Evolutionary conservation across 2,888 invertebrate genomes (phyloP).

Genomic region (Apodemia zela): DNA sequence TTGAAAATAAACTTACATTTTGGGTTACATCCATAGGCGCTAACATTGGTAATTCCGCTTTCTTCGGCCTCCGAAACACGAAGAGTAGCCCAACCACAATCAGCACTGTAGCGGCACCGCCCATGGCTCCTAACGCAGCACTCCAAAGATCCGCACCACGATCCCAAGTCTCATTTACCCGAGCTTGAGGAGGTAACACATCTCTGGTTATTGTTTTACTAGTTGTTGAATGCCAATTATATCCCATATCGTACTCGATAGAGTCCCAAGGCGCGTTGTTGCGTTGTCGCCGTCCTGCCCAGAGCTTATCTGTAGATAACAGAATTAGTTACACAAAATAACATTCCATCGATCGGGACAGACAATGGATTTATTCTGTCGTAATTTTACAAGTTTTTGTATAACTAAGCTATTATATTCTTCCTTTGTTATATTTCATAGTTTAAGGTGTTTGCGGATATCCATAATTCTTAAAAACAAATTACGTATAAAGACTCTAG

Average conservation of each 20-base stretch:
- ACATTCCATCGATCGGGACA: conserved; percentile 1
- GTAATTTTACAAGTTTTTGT: background rate
- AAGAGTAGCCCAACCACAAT: conserved; percentile 55
- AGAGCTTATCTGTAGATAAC: conserved; percentile 74
- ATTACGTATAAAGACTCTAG: no score
- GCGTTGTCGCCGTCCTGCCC: conserved; percentile 52
- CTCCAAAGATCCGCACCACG: conserved; percentile 57
- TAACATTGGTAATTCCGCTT: conserved; percentile 48
- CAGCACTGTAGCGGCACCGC: conserved; percentile 62
- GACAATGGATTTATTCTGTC: background rate
- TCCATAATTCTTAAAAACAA: no score
- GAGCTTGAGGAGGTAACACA: conserved; percentile 42
- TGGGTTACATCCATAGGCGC: conserved; percentile 66
- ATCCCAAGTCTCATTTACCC: conserved; percentile 35
- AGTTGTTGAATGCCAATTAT: conserved; percentile 26
- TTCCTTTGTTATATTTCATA: no score
- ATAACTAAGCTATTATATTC: no score
- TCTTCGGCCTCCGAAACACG: conserved; percentile 55
- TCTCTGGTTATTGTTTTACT: conserved; percentile 7
- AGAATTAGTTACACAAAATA: conserved; percentile 56
- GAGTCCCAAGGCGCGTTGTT: conserved; percentile 48
- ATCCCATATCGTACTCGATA: conserved; percentile 37
- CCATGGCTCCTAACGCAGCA: conserved; percentile 59
- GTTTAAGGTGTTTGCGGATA: no score
- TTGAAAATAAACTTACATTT: conserved; percentile 50